phyloP scores from a whole-genome alignment of 35 echinoderm and acorn worm species.

The Ophiothrix spiculata region DNA sequence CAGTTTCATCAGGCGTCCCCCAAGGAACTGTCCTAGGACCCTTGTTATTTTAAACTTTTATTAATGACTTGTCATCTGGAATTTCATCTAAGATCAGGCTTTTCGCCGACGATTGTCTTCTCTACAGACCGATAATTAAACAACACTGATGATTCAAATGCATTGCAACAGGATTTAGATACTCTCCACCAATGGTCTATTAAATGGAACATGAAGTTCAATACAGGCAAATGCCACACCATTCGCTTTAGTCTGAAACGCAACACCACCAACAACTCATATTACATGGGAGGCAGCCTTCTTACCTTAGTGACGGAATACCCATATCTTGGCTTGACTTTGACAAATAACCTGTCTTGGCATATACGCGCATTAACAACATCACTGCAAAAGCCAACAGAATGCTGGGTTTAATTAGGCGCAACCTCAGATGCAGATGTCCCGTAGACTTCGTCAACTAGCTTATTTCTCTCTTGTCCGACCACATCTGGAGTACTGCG shows the following conservation, averaged over 20 bases:
- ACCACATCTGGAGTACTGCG: neutral
- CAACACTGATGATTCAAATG: neutral
- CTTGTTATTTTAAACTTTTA: too few relatives aligned
- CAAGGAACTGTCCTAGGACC: constrained; percentile 66
- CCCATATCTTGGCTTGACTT: constrained; percentile 31
- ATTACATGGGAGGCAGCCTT: constrained; percentile 19
- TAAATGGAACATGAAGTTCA: constrained; percentile 30
- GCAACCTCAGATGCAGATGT: neutral
- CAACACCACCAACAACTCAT: constrained; percentile 10
- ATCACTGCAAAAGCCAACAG: neutral
- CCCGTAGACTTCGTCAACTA: neutral
- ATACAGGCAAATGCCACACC: constrained; percentile 28
- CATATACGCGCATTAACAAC: constrained; percentile 23
- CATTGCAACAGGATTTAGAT: neutral
- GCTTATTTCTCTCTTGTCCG: neutral
- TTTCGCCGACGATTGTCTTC: constrained; percentile 43
- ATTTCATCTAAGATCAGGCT: constrained; percentile 28
- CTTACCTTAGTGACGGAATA: constrained; percentile 27
- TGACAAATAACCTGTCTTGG: constrained; percentile 9
- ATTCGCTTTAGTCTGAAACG: constrained; percentile 29
- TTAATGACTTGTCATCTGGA: neutral
- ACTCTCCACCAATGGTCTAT: constrained; percentile 6
- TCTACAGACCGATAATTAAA: constrained; percentile 26
- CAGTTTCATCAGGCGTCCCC: constrained; percentile 43
- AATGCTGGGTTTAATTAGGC: neutral